A percentile compares a stretch with the other conserved stretches of the same genome.
phyloP scores from a whole-genome alignment of 92 coral and sea anemone genomes.

The Diadumene lineata region DNA sequence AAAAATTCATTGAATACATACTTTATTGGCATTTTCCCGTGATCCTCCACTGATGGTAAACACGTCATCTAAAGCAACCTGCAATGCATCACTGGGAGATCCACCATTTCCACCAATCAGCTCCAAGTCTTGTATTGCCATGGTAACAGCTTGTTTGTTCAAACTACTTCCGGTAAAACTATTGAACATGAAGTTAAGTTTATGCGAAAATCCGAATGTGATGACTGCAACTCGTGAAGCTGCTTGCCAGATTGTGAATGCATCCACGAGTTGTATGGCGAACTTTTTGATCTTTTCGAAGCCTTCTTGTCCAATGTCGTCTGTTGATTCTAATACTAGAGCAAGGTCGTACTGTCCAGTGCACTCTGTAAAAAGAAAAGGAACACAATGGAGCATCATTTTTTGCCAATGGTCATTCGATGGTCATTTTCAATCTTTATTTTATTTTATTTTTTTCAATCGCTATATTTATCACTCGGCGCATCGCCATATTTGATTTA shows the following conservation, averaged over 20 bases:
- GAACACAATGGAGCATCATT: background rate
- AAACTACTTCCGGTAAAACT: constrained; percentile 40
- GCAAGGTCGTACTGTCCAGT: constrained; percentile 60
- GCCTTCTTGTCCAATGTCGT: constrained; percentile 41
- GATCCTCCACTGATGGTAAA: constrained; percentile 48
- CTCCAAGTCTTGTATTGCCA: constrained; percentile 34
- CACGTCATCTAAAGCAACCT: constrained; percentile 41
- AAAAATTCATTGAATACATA: background rate
- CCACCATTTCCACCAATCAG: constrained; percentile 30
- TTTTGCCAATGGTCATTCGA: no score
- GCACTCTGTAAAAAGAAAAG: constrained; percentile 43
- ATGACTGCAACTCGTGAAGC: constrained; percentile 69
- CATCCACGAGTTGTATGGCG: constrained; percentile 58
- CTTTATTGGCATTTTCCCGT: constrained; percentile 55
- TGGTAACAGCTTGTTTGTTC: constrained; percentile 18
- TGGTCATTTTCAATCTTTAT: no score
- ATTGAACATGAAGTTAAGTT: constrained; percentile 49
- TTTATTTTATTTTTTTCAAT: no score
- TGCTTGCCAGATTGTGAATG: constrained; percentile 43
- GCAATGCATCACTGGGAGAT: constrained; percentile 36
- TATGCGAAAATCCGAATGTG: constrained; percentile 46
- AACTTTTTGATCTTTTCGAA: constrained; percentile 55
- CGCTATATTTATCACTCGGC: no score
- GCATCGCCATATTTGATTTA: no score
- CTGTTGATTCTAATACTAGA: constrained; percentile 54